Evolutionary conservation across 2,113 vertebrate genomes (phyloP).

Genomic region (Suncus etruscus): DNA sequence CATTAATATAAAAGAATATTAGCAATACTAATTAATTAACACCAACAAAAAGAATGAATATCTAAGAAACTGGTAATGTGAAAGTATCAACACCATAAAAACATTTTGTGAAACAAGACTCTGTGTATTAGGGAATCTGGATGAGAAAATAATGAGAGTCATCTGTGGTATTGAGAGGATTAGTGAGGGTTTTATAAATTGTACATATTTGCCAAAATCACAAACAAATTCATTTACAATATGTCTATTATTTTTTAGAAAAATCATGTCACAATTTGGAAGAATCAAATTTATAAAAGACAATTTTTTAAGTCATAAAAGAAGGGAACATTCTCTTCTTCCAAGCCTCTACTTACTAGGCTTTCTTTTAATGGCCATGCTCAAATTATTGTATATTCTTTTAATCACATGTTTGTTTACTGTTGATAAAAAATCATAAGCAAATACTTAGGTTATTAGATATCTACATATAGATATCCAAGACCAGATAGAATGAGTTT

Average conservation of each 20-base stretch:
- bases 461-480: background rate
- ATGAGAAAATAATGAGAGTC: background rate
- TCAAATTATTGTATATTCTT: background rate
- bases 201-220: background rate
- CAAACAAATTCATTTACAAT: background rate
- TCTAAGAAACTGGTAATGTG: background rate
- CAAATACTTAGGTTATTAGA: background rate
- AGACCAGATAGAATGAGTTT: background rate
- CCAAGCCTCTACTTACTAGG: background rate
- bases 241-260: background rate
- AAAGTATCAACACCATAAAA: background rate
- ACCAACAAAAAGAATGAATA: background rate
- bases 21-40: background rate
- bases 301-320: background rate
- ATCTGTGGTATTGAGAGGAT: background rate
- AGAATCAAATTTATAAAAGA: background rate
- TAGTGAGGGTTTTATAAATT: background rate
- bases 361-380: background rate
- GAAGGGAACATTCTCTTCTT: background rate
- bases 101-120: background rate
- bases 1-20: constrained; percentile 5
- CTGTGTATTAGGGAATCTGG: background rate
- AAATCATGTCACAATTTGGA: background rate
- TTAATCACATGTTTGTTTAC: background rate
- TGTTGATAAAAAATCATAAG: background rate